These are phyloP conservation scores for Megaustenia siamemsis DNA, from an alignment of 2,888 invertebrate species.

Conservation along the genomic window DNA sequence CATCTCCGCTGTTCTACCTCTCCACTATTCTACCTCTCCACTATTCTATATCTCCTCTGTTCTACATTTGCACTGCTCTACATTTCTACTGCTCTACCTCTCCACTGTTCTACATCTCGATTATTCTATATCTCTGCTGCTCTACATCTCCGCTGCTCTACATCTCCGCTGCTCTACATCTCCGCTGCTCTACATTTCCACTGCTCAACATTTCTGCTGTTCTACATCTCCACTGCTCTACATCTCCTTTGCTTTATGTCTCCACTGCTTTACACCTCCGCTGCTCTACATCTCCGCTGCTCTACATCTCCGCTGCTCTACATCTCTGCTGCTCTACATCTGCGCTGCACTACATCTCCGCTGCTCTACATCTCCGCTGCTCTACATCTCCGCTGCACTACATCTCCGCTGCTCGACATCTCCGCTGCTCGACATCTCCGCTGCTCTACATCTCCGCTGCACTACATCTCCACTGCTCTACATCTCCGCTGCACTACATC, in stretches of 20 bases:
- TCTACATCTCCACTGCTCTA: background rate
- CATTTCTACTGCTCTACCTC: no score
- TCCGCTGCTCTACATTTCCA: background rate
- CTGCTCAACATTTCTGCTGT: background rate
- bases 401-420: background rate
- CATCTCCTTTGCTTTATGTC: background rate
- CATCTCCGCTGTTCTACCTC: background rate
- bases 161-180: background rate
- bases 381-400: background rate
- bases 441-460: background rate
- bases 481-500: background rate
- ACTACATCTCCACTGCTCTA: background rate
- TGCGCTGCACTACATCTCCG: background rate
- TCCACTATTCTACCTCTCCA: background rate
- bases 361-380: background rate
- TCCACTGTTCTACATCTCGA: no score
- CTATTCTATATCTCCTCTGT: background rate
- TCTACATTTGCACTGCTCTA: no score
- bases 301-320: background rate
- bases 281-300: background rate
- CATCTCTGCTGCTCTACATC: background rate
- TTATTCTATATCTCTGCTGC: no score
- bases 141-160: no score
- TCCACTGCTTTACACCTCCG: background rate
- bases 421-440: background rate